Evolutionary conservation across 1,140 invertebrate genomes (phyloP).

Genomic region (Chionoecetes opilio): DNA sequence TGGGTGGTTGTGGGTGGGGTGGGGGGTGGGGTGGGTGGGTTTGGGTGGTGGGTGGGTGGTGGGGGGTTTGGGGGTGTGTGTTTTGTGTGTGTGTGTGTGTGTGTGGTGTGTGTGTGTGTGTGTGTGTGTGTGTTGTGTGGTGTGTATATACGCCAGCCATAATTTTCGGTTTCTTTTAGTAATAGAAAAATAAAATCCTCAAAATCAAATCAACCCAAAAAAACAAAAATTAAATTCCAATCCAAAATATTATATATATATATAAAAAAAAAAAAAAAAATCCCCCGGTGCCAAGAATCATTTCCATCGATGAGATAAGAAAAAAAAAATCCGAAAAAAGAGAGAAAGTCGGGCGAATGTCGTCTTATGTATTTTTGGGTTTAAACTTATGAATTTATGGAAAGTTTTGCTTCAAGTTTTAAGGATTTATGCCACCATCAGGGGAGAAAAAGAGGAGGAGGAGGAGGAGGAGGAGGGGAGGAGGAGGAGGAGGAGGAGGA

Average conservation of each 20-base stretch:
- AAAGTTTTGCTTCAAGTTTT: slow-evolving; percentile 11
- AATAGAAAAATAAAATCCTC: background rate
- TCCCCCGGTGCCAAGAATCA: background rate
- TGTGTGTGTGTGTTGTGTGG: slow-evolving; percentile 5
- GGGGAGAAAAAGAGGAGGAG: background rate
- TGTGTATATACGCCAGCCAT: background rate
- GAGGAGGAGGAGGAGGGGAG: background rate
- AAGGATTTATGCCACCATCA: slow-evolving; percentile 19
- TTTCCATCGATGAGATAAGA: slow-evolving; percentile 29
- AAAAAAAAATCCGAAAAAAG: slow-evolving; percentile 1
- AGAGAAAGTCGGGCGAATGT: slow-evolving; percentile 1
- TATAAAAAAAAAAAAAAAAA: too few relatives aligned
- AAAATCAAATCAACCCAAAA: too few relatives aligned
- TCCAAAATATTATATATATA: too few relatives aligned
- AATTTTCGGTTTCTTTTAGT: background rate
- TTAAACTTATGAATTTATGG: background rate
- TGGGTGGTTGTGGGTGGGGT: background rate
- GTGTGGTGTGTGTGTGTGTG: slow-evolving; percentile 36
- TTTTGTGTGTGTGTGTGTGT: slow-evolving; percentile 22
- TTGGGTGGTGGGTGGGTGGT: background rate
- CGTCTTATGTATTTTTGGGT: slow-evolving; percentile 19
- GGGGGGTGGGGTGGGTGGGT: background rate
- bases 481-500: too few relatives aligned
- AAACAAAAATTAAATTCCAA: too few relatives aligned
- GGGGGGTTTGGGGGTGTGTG: background rate